A percentile compares a stretch with the other conserved stretches of the same genome.
phyloP scores from a whole-genome alignment of 2,113 vertebrate genomes.

The Capricornis sumatraensis region DNA sequence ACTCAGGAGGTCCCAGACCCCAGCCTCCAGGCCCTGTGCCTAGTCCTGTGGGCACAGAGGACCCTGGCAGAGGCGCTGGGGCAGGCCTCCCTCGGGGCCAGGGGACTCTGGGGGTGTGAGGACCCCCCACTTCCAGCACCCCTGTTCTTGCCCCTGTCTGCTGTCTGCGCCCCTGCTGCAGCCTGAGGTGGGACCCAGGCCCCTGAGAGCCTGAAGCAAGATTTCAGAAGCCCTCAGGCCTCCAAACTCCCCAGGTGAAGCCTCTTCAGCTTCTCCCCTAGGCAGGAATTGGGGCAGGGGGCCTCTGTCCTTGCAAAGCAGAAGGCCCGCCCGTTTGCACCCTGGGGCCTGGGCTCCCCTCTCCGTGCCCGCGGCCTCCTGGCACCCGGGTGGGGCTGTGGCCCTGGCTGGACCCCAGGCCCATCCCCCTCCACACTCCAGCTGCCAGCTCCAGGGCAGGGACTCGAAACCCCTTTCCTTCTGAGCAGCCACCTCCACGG shows the following conservation, averaged over 20 bases:
- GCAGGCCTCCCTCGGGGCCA: neutral
- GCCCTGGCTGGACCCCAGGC: neutral
- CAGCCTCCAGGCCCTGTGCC: neutral
- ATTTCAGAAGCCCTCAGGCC: neutral
- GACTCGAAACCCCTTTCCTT: neutral
- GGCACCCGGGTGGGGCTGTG: neutral
- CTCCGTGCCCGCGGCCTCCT: neutral
- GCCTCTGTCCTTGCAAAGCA: neutral
- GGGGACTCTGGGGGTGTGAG: neutral
- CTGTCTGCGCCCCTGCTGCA: neutral
- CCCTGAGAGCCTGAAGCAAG: neutral
- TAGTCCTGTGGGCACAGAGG: neutral
- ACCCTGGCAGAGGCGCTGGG: neutral
- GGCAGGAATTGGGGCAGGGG: neutral
- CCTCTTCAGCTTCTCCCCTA: neutral
- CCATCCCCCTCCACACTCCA: neutral
- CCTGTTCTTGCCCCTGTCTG: neutral
- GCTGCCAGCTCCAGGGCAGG: neutral
- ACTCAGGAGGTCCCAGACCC: neutral
- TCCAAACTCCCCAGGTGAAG: neutral
- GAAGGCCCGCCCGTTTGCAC: neutral
- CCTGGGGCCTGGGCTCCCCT: slow-evolving; percentile 45
- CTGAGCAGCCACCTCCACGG: neutral
- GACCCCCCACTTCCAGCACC: neutral
- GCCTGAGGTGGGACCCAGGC: neutral